phyloP scores from a whole-genome alignment of 2,113 vertebrate species.

The Pachycephala philippinensis region DNA sequence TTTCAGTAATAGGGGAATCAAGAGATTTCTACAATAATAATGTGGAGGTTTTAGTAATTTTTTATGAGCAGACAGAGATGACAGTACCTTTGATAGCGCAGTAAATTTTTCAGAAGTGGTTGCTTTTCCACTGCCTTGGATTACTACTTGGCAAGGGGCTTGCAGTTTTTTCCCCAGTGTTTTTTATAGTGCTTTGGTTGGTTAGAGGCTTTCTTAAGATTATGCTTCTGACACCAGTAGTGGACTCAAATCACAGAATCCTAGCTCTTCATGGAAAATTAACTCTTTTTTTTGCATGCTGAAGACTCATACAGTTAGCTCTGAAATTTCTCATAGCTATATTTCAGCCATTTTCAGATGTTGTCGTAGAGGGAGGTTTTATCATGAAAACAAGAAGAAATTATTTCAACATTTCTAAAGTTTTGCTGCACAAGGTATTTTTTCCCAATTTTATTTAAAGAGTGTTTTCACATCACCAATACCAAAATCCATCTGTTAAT shows the following conservation, averaged over 20 bases:
- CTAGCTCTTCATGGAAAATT: background rate
- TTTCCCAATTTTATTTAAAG: background rate
- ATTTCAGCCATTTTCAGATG: background rate
- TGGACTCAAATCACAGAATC: background rate
- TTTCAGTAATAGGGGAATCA: background rate
- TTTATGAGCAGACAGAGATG: background rate
- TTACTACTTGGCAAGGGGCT: background rate
- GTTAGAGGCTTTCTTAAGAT: background rate
- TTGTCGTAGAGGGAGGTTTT: background rate
- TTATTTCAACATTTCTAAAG: background rate
- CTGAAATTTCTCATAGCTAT: background rate
- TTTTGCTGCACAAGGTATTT: background rate
- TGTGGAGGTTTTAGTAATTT: background rate
- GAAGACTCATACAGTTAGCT: background rate
- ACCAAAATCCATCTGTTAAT: background rate
- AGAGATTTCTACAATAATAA: background rate
- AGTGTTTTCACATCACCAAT: background rate
- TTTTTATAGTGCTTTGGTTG: background rate
- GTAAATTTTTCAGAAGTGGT: background rate
- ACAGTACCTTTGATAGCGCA: background rate
- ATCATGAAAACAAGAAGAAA: background rate
- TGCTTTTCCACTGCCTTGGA: background rate
- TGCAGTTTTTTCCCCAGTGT: background rate
- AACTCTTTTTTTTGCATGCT: background rate
- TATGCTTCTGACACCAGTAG: background rate